Conservation (phyloP, 2,113 vertebrate species). For the Embiotoca jacksoni region DNA sequence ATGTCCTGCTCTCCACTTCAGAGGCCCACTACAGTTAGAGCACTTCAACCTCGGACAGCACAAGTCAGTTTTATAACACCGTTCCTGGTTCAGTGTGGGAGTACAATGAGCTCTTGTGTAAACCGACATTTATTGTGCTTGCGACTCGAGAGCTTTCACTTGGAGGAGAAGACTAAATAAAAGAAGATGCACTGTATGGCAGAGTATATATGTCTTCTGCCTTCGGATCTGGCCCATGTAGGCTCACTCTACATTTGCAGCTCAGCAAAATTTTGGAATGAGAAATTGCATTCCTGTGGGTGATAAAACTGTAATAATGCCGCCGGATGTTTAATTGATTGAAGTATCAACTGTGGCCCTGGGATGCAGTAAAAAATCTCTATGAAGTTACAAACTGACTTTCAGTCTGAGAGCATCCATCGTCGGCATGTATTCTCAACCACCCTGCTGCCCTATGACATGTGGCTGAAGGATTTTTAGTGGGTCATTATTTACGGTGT, state of each 20-base stretch:
- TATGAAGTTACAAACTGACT: background rate
- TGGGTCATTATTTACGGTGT: slow-evolving; percentile 69
- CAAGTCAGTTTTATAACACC: slow-evolving; percentile 60
- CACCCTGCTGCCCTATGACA: slow-evolving; percentile 55
- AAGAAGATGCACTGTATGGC: background rate
- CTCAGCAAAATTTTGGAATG: background rate
- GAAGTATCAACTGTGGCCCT: background rate
- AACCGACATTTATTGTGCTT: slow-evolving; percentile 41
- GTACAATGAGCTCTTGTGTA: slow-evolving; percentile 52
- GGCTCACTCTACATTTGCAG: background rate
- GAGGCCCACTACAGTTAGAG: slow-evolving; percentile 45
- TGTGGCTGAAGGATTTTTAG: slow-evolving; percentile 67
- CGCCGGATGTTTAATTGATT: slow-evolving; percentile 4
- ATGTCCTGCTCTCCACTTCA: slow-evolving; percentile 53
- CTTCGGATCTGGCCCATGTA: background rate
- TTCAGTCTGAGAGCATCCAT: slow-evolving; percentile 1
- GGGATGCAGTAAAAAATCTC: background rate
- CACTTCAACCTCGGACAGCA: slow-evolving; percentile 59
- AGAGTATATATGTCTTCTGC: background rate
- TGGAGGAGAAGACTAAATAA: slow-evolving; percentile 28
- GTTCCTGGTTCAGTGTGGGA: slow-evolving; percentile 56
- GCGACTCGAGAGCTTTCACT: slow-evolving; percentile 37
- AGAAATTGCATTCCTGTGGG: background rate
- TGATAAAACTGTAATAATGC: background rate
- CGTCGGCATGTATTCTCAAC: slow-evolving; percentile 23